phyloP scores from a whole-genome alignment of 2,113 vertebrate species.

The Clarias gariepinus region DNA sequence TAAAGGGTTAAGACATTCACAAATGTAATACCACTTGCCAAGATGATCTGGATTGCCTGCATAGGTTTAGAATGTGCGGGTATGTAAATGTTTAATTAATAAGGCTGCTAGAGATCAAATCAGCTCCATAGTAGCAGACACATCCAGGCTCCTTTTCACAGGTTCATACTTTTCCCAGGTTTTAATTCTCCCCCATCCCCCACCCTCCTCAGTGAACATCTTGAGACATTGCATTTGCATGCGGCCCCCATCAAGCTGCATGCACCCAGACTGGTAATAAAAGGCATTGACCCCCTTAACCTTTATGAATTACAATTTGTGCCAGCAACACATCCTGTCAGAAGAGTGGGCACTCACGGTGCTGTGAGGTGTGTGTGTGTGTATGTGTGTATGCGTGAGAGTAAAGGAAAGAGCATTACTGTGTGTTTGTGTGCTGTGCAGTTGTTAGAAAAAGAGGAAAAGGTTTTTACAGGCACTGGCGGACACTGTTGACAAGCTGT shows the following conservation, averaged over 20 bases:
- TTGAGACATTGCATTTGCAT: slow-evolving; percentile 80
- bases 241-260: slow-evolving; percentile 75
- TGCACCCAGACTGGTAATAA: slow-evolving; percentile 82
- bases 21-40: not conserved
- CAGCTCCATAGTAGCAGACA: slow-evolving; percentile 65
- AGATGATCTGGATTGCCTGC: slow-evolving; percentile 51
- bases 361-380: slow-evolving; percentile 60
- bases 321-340: slow-evolving; percentile 82
- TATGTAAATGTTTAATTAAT: slow-evolving; percentile 70
- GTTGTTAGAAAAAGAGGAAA: slow-evolving; percentile 61
- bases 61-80: slow-evolving; percentile 65
- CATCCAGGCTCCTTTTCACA: slow-evolving; percentile 20
- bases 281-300: slow-evolving; percentile 84
- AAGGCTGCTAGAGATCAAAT: slow-evolving; percentile 66
- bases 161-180: slow-evolving; percentile 46
- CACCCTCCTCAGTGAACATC: slow-evolving; percentile 69
- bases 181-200: slow-evolving; percentile 55
- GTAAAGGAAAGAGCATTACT: slow-evolving; percentile 28
- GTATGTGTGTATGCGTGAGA: slow-evolving; percentile 22
- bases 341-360: slow-evolving; percentile 76
- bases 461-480: slow-evolving; percentile 77
- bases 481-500: slow-evolving; percentile 75
- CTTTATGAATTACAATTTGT: slow-evolving; percentile 86
- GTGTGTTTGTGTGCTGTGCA: slow-evolving; percentile 33
- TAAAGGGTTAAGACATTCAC: not conserved